A percentile compares a stretch with the other conserved stretches of the same genome.
Evolutionary conservation across 23 tunicate genomes (phyloP).

Genomic region (Styela plicata): DNA sequence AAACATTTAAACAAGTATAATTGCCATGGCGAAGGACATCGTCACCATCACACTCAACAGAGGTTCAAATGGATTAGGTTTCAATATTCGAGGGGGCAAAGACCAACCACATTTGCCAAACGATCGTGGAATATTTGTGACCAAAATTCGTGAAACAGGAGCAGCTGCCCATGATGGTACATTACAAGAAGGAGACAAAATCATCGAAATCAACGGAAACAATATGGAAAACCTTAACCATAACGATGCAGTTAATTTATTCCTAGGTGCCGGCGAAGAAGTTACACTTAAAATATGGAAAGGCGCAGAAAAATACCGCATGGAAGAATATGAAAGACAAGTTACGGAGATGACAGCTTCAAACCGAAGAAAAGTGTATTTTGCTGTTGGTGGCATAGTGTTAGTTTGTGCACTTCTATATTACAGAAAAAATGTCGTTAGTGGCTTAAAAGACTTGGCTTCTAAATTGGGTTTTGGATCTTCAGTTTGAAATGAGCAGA

Average conservation of each 20-base stretch:
- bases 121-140: slow-evolving; percentile 91
- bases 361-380: background rate
- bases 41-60: background rate
- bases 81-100: slow-evolving; percentile 88
- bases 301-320: slow-evolving; percentile 51
- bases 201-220: slow-evolving; percentile 61
- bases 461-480: slow-evolving; percentile 16
- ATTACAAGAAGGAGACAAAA: slow-evolving; percentile 87
- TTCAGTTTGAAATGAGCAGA: background rate
- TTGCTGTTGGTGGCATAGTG: background rate
- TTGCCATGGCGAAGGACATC: background rate
- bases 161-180: slow-evolving; percentile 88
- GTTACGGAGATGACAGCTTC: background rate
- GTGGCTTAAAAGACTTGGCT: background rate
- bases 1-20: too few species aligned
- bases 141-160: slow-evolving; percentile 74
- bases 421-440: slow-evolving; percentile 12
- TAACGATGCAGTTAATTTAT: slow-evolving; percentile 56
- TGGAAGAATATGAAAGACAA: slow-evolving; percentile 17
- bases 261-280: slow-evolving; percentile 57
- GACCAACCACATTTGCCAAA: slow-evolving; percentile 80
- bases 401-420: background rate
- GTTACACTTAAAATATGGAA: slow-evolving; percentile 55
- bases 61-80: slow-evolving; percentile 72
- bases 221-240: slow-evolving; percentile 43